Evolutionary conservation across 2,797 vertebrate genomes (phyloP).

Genomic region (Syngnathus acus): DNA sequence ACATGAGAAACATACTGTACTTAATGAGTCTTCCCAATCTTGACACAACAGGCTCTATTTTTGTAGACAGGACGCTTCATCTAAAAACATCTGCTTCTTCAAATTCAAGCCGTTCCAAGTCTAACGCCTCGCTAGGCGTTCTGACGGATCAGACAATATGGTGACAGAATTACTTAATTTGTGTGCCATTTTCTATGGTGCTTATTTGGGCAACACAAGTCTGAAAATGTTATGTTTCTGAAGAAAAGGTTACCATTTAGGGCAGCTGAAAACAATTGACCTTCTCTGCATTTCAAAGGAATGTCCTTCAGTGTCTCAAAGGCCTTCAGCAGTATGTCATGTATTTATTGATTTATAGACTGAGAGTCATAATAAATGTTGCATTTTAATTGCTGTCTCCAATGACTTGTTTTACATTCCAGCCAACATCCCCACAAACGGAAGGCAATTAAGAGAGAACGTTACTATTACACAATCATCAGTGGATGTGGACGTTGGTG

Average conservation of each 20-base stretch:
- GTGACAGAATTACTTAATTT: too few relatives aligned
- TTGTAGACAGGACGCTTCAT: too few relatives aligned
- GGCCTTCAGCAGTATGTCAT: neutral
- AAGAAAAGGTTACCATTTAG: neutral
- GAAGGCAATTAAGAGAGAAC: neutral
- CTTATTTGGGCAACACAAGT: neutral
- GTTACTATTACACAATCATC: neutral
- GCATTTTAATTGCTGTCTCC: conserved; percentile 11
- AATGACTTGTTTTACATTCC: neutral
- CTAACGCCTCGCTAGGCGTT: too few relatives aligned
- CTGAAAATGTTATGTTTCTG: neutral
- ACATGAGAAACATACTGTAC: too few relatives aligned
- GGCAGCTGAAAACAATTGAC: neutral
- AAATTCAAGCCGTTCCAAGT: too few relatives aligned
- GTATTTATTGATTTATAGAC: conserved; percentile 21
- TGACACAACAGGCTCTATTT: too few relatives aligned
- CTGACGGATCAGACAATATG: too few relatives aligned
- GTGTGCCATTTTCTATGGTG: neutral
- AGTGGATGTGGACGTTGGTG: conserved; percentile 15
- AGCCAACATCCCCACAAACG: neutral
- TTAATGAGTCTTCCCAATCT: neutral
- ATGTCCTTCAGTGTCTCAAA: conserved; percentile 17
- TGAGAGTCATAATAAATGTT: conserved; percentile 13
- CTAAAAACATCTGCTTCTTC: too few relatives aligned
- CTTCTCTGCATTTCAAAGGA: conserved; percentile 17